Evolutionary conservation across 2,888 invertebrate species (phyloP).

Genomic region (Lepidochrysops patricia): DNA sequence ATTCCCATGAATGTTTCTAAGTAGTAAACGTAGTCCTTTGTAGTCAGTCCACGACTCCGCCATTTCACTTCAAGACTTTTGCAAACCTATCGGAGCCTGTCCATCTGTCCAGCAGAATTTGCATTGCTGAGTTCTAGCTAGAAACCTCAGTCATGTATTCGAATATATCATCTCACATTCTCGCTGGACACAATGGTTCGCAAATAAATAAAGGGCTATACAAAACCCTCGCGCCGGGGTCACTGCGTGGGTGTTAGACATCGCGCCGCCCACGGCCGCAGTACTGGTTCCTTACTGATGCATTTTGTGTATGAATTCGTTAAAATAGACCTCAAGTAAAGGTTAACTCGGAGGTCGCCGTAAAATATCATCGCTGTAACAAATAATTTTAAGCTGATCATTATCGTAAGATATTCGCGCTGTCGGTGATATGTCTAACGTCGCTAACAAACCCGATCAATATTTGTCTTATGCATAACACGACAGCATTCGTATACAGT

Average conservation of each 20-base stretch:
- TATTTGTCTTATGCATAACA: slow-evolving; percentile 10
- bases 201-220: slow-evolving; percentile 12
- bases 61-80: neutral
- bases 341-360: slow-evolving; percentile 7
- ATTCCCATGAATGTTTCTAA: neutral
- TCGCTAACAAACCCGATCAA: neutral
- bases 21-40: neutral
- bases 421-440: slow-evolving; percentile 5
- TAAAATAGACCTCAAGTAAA: slow-evolving; percentile 10
- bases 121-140: slow-evolving; percentile 1
- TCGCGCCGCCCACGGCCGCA: slow-evolving; percentile 50
- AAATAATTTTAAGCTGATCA: slow-evolving; percentile 13
- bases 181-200: neutral
- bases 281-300: slow-evolving; percentile 45
- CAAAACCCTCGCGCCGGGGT: slow-evolving; percentile 35
- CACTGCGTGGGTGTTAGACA: slow-evolving; percentile 49
- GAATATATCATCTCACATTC: slow-evolving; percentile 2
- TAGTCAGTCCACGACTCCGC: neutral
- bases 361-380: slow-evolving; percentile 12
- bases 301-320: slow-evolving; percentile 25
- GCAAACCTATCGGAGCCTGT: neutral
- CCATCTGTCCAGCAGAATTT: neutral
- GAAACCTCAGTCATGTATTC: neutral
- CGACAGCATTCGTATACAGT: neutral
- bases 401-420: slow-evolving; percentile 3